These are phyloP conservation scores for Stenichneumon culpator DNA, from an alignment of 2,888 invertebrate species.

Conservation along the genomic window DNA sequence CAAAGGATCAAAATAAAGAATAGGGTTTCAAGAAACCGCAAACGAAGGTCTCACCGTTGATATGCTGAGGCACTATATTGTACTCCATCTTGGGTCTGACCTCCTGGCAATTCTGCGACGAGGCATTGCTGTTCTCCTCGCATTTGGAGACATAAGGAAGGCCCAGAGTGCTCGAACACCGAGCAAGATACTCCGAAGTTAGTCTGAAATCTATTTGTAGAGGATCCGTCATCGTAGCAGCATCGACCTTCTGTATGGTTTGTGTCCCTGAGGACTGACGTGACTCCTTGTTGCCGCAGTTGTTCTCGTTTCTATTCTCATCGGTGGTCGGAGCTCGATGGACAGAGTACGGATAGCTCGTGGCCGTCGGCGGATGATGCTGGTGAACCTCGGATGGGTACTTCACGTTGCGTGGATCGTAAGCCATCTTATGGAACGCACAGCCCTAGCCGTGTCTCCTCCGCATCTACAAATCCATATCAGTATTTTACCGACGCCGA, in stretches of 20 bases:
- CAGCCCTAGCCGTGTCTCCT: slow-evolving; percentile 40
- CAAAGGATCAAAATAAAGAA: not conserved
- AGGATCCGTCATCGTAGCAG: slow-evolving; percentile 84
- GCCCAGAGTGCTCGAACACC: slow-evolving; percentile 81
- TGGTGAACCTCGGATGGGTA: slow-evolving; percentile 78
- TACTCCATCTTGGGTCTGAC: slow-evolving; percentile 79
- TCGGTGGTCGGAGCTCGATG: slow-evolving; percentile 79
- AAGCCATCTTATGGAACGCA: slow-evolving; percentile 78
- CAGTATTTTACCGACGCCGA: not conserved
- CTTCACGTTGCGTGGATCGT: slow-evolving; percentile 79
- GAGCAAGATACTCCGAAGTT: slow-evolving; percentile 82
- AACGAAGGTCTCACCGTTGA: slow-evolving; percentile 77
- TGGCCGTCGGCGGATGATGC: slow-evolving; percentile 73
- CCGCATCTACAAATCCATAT: slow-evolving; percentile 51
- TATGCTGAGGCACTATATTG: slow-evolving; percentile 81
- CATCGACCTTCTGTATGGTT: slow-evolving; percentile 82
- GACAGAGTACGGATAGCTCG: slow-evolving; percentile 76
- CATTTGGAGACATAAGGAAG: slow-evolving; percentile 81
- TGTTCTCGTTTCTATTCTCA: slow-evolving; percentile 83
- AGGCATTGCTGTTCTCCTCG: slow-evolving; percentile 78
- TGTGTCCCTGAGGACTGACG: slow-evolving; percentile 80
- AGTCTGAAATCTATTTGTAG: slow-evolving; percentile 82
- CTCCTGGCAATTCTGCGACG: slow-evolving; percentile 78
- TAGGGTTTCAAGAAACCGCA: not conserved
- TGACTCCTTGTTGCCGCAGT: slow-evolving; percentile 80